Percentiles rank a stretch among this genome's conserved stretches.
phyloP scores from a whole-genome alignment of 2,797 vertebrate genomes.

The Decapterus maruadsi region DNA sequence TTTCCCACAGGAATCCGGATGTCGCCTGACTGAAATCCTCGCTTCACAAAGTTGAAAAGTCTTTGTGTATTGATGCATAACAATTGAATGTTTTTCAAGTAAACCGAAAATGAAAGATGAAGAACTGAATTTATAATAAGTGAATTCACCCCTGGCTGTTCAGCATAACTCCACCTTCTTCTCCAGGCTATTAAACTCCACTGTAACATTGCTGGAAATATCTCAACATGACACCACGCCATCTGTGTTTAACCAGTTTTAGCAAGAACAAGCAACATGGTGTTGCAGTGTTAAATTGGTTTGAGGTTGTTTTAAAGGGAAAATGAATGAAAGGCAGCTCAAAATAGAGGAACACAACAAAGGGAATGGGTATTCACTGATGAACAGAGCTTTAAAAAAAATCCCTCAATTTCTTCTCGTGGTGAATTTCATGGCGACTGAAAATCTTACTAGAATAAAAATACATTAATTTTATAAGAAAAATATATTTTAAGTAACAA shows the following conservation, averaged over 20 bases:
- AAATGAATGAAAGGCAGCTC: slow-evolving; percentile 35
- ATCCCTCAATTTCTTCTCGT: not conserved
- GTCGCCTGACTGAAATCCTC: not conserved
- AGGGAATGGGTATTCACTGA: not conserved
- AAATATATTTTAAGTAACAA: not conserved
- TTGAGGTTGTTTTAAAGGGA: slow-evolving; percentile 45
- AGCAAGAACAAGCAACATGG: slow-evolving; percentile 51
- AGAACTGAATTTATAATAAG: slow-evolving; percentile 10
- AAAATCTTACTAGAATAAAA: not conserved
- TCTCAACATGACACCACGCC: slow-evolving; percentile 62
- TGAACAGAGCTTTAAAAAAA: not conserved
- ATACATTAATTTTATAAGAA: not conserved
- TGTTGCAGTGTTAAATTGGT: slow-evolving; percentile 46
- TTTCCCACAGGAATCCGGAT: no score
- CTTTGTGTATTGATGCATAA: not conserved
- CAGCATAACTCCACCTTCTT: slow-evolving; percentile 23
- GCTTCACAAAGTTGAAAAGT: not conserved
- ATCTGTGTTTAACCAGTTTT: slow-evolving; percentile 67
- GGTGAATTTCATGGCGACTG: not conserved
- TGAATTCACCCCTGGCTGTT: slow-evolving; percentile 41
- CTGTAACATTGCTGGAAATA: slow-evolving; percentile 54
- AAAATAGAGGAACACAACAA: slow-evolving; percentile 19
- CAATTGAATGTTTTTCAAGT: slow-evolving; percentile 1
- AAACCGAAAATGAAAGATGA: slow-evolving; percentile 19
- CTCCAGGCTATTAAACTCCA: slow-evolving; percentile 42